Conservation (phyloP, 2,888 invertebrate genomes). For the Cryptophagus acutangulus region DNA sequence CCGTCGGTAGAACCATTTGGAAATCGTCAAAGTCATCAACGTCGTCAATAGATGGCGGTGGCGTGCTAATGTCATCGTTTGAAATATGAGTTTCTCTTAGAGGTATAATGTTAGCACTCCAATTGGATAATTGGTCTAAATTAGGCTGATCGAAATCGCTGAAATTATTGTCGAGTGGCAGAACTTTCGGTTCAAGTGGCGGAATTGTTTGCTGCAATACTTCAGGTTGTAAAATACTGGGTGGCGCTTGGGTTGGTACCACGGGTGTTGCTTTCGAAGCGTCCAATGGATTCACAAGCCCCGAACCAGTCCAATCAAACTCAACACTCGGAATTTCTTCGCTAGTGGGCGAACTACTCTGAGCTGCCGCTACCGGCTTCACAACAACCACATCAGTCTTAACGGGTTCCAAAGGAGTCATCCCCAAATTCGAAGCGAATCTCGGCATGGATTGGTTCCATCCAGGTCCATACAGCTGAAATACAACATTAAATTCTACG, state of each 20-base stretch:
- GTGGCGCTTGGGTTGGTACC: not conserved
- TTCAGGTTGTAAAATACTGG: constrained; percentile 20
- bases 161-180: not conserved
- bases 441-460: constrained; percentile 78
- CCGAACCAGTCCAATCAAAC: constrained; percentile 71
- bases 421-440: constrained; percentile 80
- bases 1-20: constrained; percentile 33
- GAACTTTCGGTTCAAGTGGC: constrained; percentile 2
- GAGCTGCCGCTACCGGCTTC: constrained; percentile 6
- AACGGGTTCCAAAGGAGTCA: constrained; percentile 71
- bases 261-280: constrained; percentile 15
- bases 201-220: no score
- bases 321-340: constrained; percentile 58
- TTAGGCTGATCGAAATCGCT: not conserved
- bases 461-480: constrained; percentile 73
- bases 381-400: constrained; percentile 50
- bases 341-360: constrained; percentile 12
- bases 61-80: no score
- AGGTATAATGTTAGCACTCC: constrained; percentile 30
- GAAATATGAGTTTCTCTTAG: constrained; percentile 46
- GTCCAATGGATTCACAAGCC: constrained; percentile 62
- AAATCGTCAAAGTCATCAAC: constrained; percentile 43
- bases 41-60: constrained; percentile 5
- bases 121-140: no score
- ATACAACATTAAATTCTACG: constrained; percentile 25